A percentile compares a stretch with the other conserved stretches of the same genome.
These are phyloP conservation scores for Alcis repandata DNA, from an alignment of 2,888 invertebrate species.

Conservation along the genomic window DNA sequence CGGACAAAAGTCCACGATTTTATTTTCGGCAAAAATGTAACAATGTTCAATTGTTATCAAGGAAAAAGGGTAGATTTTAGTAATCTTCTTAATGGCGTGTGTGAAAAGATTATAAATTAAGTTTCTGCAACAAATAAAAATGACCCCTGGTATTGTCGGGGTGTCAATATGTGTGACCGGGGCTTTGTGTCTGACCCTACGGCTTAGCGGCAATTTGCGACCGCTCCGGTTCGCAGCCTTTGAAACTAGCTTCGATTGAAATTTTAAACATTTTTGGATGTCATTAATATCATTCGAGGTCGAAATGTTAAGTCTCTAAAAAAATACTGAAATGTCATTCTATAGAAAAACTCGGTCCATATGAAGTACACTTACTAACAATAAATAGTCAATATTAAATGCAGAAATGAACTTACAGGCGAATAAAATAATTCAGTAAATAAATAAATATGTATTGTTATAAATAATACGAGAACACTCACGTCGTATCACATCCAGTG, in stretches of 20 bases:
- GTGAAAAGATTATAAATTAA: constrained; percentile 88
- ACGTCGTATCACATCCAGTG: too few species aligned
- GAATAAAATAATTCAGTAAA: too few species aligned
- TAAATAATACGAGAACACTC: too few species aligned
- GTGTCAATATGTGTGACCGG: constrained; percentile 87
- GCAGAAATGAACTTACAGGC: too few species aligned
- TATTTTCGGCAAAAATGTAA: constrained; percentile 80
- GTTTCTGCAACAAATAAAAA: constrained; percentile 86
- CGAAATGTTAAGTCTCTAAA: constrained; percentile 54
- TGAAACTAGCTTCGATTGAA: constrained; percentile 52
- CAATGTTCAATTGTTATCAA: constrained; percentile 84
- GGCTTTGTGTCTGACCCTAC: constrained; percentile 81
- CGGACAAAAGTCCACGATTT: constrained; percentile 72
- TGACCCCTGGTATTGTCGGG: constrained; percentile 85
- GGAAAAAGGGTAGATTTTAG: constrained; percentile 85
- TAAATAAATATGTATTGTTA: too few species aligned
- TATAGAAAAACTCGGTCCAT: too few species aligned
- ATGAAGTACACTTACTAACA: too few species aligned
- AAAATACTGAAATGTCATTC: too few species aligned
- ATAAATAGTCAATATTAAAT: too few species aligned
- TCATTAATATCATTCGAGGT: constrained; percentile 53
- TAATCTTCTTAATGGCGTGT: constrained; percentile 87
- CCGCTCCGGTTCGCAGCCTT: constrained; percentile 71
- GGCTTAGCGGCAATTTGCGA: constrained; percentile 83
- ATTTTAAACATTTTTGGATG: constrained; percentile 37